Conservation (phyloP, 2,888 invertebrate genomes). For the Villa cingulata region DNA sequence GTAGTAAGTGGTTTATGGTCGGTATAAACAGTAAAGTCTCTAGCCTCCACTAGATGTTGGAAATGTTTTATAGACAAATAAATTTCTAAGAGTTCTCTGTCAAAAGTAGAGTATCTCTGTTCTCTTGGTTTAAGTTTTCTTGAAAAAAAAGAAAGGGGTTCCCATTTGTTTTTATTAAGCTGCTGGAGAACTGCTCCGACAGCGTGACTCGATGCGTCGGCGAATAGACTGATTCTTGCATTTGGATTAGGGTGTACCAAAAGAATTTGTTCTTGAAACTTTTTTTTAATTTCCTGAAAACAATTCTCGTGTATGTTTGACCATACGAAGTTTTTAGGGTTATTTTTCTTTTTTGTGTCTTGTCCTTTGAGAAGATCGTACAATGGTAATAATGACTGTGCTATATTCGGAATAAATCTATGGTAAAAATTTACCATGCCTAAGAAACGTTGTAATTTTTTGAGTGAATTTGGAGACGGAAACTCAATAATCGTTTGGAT, state of each 20-base stretch:
- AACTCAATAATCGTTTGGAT: neutral
- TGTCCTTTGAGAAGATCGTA: no score
- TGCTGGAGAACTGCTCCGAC: neutral
- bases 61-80: conserved; percentile 2
- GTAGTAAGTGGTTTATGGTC: neutral
- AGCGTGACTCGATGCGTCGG: neutral
- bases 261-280: no score
- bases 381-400: no score
- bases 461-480: neutral
- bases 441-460: neutral
- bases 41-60: neutral
- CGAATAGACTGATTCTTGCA: neutral
- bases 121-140: neutral
- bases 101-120: neutral
- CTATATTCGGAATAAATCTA: no score
- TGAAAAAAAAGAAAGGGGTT: neutral
- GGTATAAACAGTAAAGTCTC: neutral
- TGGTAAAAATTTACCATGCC: no score
- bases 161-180: neutral
- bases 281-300: no score
- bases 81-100: neutral
- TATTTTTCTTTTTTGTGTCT: no score
- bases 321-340: no score
- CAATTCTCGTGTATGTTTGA: no score
- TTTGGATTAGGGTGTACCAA: neutral